Percentiles rank a stretch among this genome's conserved stretches.
These are phyloP conservation scores for Choristoneura rosaceana DNA, from an alignment of 2,888 invertebrate genomes.

Conservation along the genomic window DNA sequence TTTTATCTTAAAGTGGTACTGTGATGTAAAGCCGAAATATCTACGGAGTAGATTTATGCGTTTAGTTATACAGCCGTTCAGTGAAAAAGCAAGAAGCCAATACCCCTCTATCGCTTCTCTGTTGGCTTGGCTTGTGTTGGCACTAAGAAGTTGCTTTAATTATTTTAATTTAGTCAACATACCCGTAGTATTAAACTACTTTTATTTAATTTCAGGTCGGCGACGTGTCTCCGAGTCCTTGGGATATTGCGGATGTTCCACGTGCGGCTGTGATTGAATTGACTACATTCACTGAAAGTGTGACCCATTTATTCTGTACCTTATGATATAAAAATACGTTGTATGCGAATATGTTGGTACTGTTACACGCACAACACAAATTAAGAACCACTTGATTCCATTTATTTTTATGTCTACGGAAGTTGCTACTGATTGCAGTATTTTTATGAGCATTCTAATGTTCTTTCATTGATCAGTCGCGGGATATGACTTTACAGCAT, in stretches of 20 bases:
- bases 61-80: too few relatives aligned
- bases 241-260: not conserved
- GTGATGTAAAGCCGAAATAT: too few relatives aligned
- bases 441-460: slow-evolving; percentile 33
- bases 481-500: slow-evolving; percentile 61
- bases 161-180: too few relatives aligned
- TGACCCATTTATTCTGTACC: not conserved
- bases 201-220: not conserved
- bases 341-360: not conserved
- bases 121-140: too few relatives aligned
- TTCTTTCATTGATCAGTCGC: slow-evolving; percentile 41
- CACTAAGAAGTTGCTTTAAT: too few relatives aligned
- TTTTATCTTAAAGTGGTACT: too few relatives aligned
- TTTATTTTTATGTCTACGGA: slow-evolving; percentile 6
- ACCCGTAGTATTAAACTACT: too few relatives aligned
- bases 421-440: slow-evolving; percentile 21
- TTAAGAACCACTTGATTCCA: not conserved
- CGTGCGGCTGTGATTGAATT: not conserved
- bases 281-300: not conserved
- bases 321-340: not conserved
- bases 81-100: too few relatives aligned
- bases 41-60: too few relatives aligned
- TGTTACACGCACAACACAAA: not conserved
- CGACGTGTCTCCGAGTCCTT: not conserved
- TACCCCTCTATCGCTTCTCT: too few relatives aligned